A percentile compares a stretch with the other conserved stretches of the same genome.
Evolutionary conservation across 2,797 vertebrate genomes (phyloP).

Genomic region (Euphonia xanthogaster): DNA sequence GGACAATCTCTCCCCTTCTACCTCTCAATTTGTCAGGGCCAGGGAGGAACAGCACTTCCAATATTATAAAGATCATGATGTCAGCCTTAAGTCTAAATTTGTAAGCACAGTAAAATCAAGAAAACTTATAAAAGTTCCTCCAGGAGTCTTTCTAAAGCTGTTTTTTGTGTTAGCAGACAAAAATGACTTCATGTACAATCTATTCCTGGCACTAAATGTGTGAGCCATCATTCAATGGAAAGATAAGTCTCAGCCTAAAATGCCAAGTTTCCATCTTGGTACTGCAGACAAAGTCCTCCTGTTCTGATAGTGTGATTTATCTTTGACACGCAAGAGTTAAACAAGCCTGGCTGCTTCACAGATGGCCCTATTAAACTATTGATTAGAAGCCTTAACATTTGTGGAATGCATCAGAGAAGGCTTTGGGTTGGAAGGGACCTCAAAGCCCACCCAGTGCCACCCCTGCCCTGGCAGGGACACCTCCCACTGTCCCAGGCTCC

Average conservation of each 20-base stretch:
- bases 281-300: not conserved
- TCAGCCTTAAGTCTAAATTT: not conserved
- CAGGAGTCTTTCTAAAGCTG: not conserved
- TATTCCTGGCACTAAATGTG: not conserved
- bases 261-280: not conserved
- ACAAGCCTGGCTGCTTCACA: not conserved
- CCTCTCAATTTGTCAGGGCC: not conserved
- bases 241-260: not conserved
- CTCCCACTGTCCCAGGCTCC: not conserved
- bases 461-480: not conserved
- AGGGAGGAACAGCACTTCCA: not conserved
- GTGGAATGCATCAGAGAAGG: not conserved
- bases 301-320: not conserved
- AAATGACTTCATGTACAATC: not conserved
- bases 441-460: rapidly evolving
- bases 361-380: not conserved
- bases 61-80: not conserved
- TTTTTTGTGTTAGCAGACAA: not conserved
- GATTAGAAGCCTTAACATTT: not conserved
- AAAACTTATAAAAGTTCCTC: not conserved
- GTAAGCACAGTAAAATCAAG: not conserved
- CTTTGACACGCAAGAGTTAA: not conserved
- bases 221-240: not conserved
- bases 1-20: not conserved
- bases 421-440: not conserved